Conservation (phyloP, 2,888 invertebrate genomes). For the Eulithis testata region DNA sequence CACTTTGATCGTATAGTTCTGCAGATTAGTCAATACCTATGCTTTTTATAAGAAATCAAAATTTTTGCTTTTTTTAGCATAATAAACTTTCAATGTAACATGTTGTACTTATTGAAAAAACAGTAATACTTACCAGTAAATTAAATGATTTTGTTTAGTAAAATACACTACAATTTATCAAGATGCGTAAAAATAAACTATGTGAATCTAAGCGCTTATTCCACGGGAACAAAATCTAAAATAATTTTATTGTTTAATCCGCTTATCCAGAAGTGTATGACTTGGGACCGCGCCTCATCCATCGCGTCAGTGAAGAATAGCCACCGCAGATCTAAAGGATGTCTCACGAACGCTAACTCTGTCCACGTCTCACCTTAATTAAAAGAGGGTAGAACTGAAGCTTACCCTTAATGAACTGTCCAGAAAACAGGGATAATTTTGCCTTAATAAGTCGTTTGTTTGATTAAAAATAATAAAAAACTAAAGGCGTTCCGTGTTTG, state of each 20-base stretch:
- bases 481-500: conserved; percentile 6
- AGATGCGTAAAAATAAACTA: too few species aligned
- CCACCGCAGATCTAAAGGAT: conserved; percentile 53
- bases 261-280: conserved; percentile 23
- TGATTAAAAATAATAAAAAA: conserved; percentile 33
- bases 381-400: conserved; percentile 45
- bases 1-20: too few species aligned
- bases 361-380: conserved; percentile 58
- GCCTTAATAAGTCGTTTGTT: conserved; percentile 29
- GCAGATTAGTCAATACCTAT: too few species aligned
- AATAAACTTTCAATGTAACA: too few species aligned
- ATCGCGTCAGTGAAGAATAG: conserved; percentile 54
- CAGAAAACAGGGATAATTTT: conserved; percentile 31
- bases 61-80: too few species aligned
- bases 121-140: too few species aligned
- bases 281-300: conserved; percentile 28
- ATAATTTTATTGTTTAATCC: not conserved
- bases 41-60: too few species aligned
- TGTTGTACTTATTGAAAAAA: too few species aligned
- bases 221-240: too few species aligned
- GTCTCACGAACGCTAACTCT: conserved; percentile 45
- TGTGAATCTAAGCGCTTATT: too few species aligned
- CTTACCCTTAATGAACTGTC: conserved; percentile 39
- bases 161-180: too few species aligned
- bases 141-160: too few species aligned